Base-by-base conservation (phyloP, 2,888 invertebrate species). In the Abscondita cerata region DNA sequence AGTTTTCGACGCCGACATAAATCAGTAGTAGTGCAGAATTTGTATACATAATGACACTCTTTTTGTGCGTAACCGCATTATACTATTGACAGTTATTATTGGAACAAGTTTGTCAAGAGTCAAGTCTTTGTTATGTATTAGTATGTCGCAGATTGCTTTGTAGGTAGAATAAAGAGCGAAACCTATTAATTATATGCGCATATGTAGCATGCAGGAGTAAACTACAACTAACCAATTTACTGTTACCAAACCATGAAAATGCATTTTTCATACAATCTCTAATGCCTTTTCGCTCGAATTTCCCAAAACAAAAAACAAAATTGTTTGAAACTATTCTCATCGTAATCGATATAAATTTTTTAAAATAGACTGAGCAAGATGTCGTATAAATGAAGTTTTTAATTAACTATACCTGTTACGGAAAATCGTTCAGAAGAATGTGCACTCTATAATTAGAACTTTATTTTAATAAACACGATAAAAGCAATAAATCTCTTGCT, bases 101-200 rank as follows among this genome's bases (percentile, higher is more conserved):
- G 64, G 44, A 60, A 64, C 64, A 52, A 64, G 64, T 64, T 64
- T 64, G 57, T 64, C 64, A 64, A 60, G 55, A 59, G 62, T 53
- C 56, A 59, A 44, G 64, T 64, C 64, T 64, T 64, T 64, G 64
- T 64, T 64, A 64, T 56, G 64, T 57, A 53, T 50, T 57, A 57
- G 54, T 54, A 48, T 58, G 64, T 64, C 64, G 59, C 61, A 56
- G 47, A 36, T 59, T 59, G 59, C 59, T 58, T 64, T 64, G 63
- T 55, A 54, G 51, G 63, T 56, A 52, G 59, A 51, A 64, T 64
- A 64, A 64, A 59, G 56, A 64, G 63, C 63, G 63, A 59, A 56
- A 59, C 63, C 63, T 64, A 64, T 64, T 64, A 64, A 64, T 64
- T 64, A 64, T 64, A 47, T 59, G 63, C 63, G 51, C 52, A 55